A percentile compares a stretch with the other conserved stretches of the same genome.
These are phyloP conservation scores for Stichopus chloronotus DNA, from an alignment of 35 echinoderm and acorn worm genomes.

Conservation along the genomic window DNA sequence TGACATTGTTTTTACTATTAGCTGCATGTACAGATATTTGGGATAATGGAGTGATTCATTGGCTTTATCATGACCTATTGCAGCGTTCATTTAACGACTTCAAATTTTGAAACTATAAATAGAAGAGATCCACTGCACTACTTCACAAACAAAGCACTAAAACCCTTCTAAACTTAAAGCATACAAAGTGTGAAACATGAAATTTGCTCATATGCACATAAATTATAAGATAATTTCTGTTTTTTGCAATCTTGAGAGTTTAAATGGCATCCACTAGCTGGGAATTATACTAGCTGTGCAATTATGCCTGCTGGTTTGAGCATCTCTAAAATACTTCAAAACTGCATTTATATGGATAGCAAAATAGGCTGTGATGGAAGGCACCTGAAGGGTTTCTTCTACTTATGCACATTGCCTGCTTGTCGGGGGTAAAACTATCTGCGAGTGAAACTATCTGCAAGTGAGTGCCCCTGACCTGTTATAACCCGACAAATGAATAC, in stretches of 20 bases:
- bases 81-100: too few relatives aligned
- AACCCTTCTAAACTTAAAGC: too few relatives aligned
- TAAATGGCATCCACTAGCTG: neutral
- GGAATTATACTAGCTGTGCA: neutral
- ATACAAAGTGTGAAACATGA: neutral
- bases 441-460: neutral
- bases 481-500: neutral
- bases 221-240: neutral
- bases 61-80: too few relatives aligned
- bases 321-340: constrained; percentile 6
- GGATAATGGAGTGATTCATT: too few relatives aligned
- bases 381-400: neutral
- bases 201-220: neutral
- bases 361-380: neutral
- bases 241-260: neutral
- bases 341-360: neutral
- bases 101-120: too few relatives aligned
- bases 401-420: neutral
- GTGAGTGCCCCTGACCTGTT: neutral
- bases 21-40: too few relatives aligned
- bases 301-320: neutral
- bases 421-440: neutral
- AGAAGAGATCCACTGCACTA: too few relatives aligned
- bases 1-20: too few relatives aligned
- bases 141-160: too few relatives aligned